These are phyloP conservation scores for Rotaria macrura DNA, from an alignment of 2,888 invertebrate species.

Conservation along the genomic window DNA sequence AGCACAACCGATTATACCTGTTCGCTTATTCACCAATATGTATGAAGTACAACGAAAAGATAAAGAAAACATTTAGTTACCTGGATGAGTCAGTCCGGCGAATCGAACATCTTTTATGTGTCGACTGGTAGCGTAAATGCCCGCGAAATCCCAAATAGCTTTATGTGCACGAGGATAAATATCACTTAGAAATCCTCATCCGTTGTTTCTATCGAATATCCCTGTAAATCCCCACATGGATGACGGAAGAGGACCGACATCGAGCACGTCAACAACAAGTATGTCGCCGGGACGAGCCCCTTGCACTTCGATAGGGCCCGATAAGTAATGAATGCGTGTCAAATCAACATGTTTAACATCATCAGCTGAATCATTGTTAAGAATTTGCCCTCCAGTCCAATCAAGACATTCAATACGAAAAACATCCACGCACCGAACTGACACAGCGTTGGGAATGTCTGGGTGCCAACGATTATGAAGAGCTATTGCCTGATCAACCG, in stretches of 20 bases:
- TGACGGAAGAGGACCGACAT: not conserved
- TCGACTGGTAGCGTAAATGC: not conserved
- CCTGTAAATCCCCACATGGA: not conserved
- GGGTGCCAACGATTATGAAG: slow-evolving; percentile 16
- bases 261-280: not conserved
- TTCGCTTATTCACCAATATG: not conserved
- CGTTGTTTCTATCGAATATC: not conserved
- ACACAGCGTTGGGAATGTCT: not conserved
- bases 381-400: slow-evolving; percentile 19
- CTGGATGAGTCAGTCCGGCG: not conserved
- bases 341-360: slow-evolving; percentile 17
- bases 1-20: not conserved
- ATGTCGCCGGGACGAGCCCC: not conserved
- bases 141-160: not conserved
- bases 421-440: not conserved
- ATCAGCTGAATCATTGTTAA: not conserved
- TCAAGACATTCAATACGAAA: slow-evolving; percentile 21
- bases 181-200: not conserved
- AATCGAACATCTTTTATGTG: slow-evolving; percentile 11
- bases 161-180: not conserved
- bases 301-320: not conserved
- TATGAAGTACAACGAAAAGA: not conserved
- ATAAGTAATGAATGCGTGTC: not conserved
- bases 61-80: not conserved
- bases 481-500: not conserved